Base-by-base conservation (phyloP, 2,113 vertebrate species). In the Neolamprologus falcicula region DNA sequence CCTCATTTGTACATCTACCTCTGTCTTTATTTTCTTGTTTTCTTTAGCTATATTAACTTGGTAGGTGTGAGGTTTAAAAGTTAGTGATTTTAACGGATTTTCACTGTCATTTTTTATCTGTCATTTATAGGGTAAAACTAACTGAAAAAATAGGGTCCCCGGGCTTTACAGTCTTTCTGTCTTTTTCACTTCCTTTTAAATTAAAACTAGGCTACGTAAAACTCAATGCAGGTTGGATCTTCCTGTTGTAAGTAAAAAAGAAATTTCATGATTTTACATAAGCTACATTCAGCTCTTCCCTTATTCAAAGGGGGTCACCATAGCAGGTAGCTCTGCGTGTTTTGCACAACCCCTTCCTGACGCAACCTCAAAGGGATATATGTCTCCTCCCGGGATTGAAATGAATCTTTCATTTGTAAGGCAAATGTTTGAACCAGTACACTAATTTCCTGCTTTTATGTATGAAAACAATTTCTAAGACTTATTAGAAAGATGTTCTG, bases 41-140 rank as follows among this genome's bases (percentile, higher is more conserved):
- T 78, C 42, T 78, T 78, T 19, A 50, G 71, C 24, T 31, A 7
- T 78, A 50, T 5, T 78, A 50, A 78, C 6, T 50, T 50, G 71
- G 24, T 31, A 28, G 6, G 42, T 78, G 66, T 26, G 5, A 21
- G 11, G 3, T 24, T 42, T 42, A 42, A 71, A 78, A 78, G 42
- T 0, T 50, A 28, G 24, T 9, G 42, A 78, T 19, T 78, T 31
- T 31, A 50, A 76, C 33, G 0, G 0, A 66, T 66, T 2, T 13
- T 37, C 33, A 37, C 11, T 66, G 33, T 13, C 10, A 66, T 66
- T 37, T 66, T 66, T 37, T 37, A n/a, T n/a, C 0, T 37, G 13
- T 13, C 33, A 13, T 68, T 37, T 68, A 37, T 68, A 37, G 24
- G 0, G 9, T 76, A 11, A 28, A 76, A 76, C 71, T 12, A 76